phyloP scores from a whole-genome alignment of 2,797 vertebrate genomes.

The Chloroceryle amazona region DNA sequence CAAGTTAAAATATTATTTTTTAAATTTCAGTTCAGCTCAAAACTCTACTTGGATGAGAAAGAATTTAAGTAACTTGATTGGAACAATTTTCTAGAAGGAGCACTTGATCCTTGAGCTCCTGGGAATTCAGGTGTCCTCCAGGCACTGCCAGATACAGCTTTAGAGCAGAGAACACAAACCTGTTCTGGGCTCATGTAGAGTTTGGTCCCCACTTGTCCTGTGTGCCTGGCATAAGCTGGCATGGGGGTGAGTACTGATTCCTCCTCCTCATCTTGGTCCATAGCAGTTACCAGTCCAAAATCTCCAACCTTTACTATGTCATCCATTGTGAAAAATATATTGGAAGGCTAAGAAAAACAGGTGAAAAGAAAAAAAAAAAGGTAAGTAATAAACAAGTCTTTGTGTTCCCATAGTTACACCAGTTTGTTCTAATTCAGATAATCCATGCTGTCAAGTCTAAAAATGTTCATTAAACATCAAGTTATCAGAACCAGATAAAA shows the following conservation, averaged over 20 bases:
- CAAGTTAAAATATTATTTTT: background rate
- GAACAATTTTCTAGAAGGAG: background rate
- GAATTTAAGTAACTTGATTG: background rate
- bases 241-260: conserved; percentile 90
- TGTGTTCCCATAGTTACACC: background rate
- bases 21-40: background rate
- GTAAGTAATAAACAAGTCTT: background rate
- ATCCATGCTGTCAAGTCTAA: background rate
- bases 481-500: background rate
- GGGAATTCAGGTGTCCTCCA: background rate
- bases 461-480: background rate
- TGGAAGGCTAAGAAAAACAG: conserved; percentile 89
- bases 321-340: conserved; percentile 99
- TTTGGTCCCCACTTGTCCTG: conserved; percentile 98
- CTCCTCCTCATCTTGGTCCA: conserved; percentile 98
- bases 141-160: background rate
- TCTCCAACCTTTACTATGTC: conserved; percentile 98
- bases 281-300: conserved; percentile 96
- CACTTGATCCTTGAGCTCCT: background rate
- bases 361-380: background rate
- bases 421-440: background rate
- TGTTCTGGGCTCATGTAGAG: conserved; percentile 99
- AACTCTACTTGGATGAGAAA: background rate
- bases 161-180: conserved; percentile 78
- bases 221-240: conserved; percentile 93